Base-by-base conservation (phyloP, 2,797 vertebrate species). In the Leptodactylus fallax region DNA sequence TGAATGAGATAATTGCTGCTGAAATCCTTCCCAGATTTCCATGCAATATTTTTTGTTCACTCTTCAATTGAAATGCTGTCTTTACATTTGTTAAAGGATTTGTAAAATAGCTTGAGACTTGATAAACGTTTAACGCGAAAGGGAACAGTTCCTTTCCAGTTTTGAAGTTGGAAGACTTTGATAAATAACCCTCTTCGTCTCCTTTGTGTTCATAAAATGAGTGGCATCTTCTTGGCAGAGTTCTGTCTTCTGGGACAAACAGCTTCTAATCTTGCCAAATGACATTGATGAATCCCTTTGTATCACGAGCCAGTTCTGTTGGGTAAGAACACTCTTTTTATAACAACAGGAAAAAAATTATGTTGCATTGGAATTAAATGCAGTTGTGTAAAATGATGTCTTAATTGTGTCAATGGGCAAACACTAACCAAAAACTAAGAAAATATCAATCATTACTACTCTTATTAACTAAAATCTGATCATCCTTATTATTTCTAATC, bases 261-360 rank as follows among this genome's bases (percentile, higher is more conserved):
- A 79, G 65, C 74, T 86, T 83, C 79, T 89, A 83, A 86, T 71
- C 72, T 55, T 86, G 88, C 84, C 88, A 89, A 89, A 83, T 89
- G 88, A 86, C 88, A 86, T 58, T 86, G 84, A 86, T 89, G 60
- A 83, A 86, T 89, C 72, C 83, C 88, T 89, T 71, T 89, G 61
- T 82, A 83, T 27, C 23, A 45, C 77, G 74, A 85, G 78, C 79
- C 71, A 83, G 47, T 83, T 86, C 55, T 83, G 36, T 78, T 86
- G 79, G 69, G 51, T 84, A 69, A 74, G 53, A 55, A 85, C 65
- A 23, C 61, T 60, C 36, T 49, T 87, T 84, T 85, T 76, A 56
- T 21, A 56, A 51, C 25, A 81, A 85, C 49, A 67, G 23, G 6
- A 67, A 14, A 58, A 61, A 85, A 69, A 85, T 86, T 60, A 58